phyloP scores from a whole-genome alignment of 2,113 vertebrate species.

The Paraplagusia blochii region DNA sequence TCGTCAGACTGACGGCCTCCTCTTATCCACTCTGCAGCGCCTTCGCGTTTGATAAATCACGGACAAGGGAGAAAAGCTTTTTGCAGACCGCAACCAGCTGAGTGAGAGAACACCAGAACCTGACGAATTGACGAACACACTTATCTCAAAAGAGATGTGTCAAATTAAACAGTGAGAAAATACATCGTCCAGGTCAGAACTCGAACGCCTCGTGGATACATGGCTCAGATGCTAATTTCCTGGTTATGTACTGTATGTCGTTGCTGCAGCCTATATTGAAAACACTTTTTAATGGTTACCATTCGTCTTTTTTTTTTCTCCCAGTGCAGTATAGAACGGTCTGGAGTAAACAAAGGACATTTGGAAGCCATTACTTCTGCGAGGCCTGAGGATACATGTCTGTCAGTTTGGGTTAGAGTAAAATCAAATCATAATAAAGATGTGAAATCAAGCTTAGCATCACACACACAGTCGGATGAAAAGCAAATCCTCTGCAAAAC shows the following conservation, averaged over 20 bases:
- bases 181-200: background rate
- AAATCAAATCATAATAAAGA: conserved; percentile 21
- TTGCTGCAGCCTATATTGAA: conserved; percentile 2
- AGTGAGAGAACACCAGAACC: background rate
- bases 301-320: conserved; percentile 15
- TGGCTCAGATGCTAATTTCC: background rate
- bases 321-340: conserved; percentile 11
- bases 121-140: conserved; percentile 9
- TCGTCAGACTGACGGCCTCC: conserved; percentile 32
- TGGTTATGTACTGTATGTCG: conserved; percentile 9
- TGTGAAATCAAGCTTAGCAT: conserved; percentile 12
- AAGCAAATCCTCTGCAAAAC: background rate
- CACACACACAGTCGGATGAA: conserved; percentile 1
- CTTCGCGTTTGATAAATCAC: conserved; percentile 28
- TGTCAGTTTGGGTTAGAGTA: conserved; percentile 21
- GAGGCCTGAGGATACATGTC: conserved; percentile 18
- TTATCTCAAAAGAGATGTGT: conserved; percentile 1
- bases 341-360: conserved; percentile 25
- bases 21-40: conserved; percentile 36
- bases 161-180: background rate
- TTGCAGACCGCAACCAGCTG: conserved; percentile 10
- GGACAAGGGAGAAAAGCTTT: conserved; percentile 14
- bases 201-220: background rate
- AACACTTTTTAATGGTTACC: conserved; percentile 11
- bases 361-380: conserved; percentile 27